Conservation (phyloP, 2,888 invertebrate species). For the Stenichneumon culpator region DNA sequence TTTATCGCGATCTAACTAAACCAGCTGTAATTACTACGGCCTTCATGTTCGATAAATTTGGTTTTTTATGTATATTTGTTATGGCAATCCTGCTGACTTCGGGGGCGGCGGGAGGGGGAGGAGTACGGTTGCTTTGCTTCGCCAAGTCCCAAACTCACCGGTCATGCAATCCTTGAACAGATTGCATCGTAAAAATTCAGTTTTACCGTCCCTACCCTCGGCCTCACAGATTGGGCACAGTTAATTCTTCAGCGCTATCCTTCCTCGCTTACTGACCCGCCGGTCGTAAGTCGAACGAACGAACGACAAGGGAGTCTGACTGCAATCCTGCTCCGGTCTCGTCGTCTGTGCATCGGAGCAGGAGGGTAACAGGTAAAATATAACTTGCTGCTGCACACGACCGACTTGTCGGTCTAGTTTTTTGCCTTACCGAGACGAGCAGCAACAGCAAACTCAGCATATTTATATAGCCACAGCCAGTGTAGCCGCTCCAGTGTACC, state of each 20-base stretch:
- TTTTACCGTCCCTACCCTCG: conserved; percentile 23
- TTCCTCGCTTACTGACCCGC: conserved; percentile 5
- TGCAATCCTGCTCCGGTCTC: conserved; percentile 28
- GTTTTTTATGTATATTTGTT: conserved; percentile 20
- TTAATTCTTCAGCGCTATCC: conserved; percentile 40
- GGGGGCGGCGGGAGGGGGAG: conserved; percentile 25
- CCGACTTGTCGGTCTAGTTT: conserved; percentile 71
- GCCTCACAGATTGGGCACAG: conserved; percentile 40
- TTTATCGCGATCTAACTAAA: not conserved
- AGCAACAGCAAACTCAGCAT: conserved; percentile 21
- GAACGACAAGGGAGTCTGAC: conserved; percentile 38
- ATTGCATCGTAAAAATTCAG: conserved; percentile 61
- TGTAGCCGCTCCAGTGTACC: not conserved
- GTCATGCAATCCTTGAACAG: conserved; percentile 36
- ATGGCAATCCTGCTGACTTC: conserved; percentile 29
- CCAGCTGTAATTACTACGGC: conserved; percentile 24
- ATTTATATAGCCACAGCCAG: conserved; percentile 18
- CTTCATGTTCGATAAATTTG: conserved; percentile 13
- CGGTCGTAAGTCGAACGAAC: conserved; percentile 7
- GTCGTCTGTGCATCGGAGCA: conserved; percentile 50
- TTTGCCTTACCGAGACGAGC: conserved; percentile 61
- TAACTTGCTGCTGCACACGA: conserved; percentile 54
- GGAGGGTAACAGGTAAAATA: conserved; percentile 59
- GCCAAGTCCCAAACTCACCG: conserved; percentile 24
- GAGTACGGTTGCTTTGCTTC: conserved; percentile 15